phyloP scores from a whole-genome alignment of 1,140 invertebrate species.

The Anastrepha obliqua region DNA sequence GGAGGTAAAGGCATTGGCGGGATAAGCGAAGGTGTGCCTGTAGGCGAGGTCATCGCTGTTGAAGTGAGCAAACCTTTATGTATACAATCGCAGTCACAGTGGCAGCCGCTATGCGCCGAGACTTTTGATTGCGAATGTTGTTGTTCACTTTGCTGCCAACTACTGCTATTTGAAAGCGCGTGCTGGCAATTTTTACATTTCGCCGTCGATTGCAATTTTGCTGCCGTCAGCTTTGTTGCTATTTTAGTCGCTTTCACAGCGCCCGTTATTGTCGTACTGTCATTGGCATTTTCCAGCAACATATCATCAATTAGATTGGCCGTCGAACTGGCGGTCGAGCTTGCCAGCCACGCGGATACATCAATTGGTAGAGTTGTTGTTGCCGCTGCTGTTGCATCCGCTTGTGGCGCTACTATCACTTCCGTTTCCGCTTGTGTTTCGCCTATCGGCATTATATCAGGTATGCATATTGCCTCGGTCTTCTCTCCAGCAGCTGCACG shows the following conservation, averaged over 20 bases:
- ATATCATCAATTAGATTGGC: conserved; percentile 51
- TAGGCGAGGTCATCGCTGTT: background rate
- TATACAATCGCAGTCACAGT: conserved; percentile 45
- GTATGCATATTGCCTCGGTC: background rate
- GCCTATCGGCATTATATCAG: conserved; percentile 46
- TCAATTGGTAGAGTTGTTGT: conserved; percentile 34
- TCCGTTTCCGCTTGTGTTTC: background rate
- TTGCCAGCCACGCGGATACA: conserved; percentile 16
- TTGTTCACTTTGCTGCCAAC: conserved; percentile 36
- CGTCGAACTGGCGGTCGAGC: conserved; percentile 22
- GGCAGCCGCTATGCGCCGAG: background rate
- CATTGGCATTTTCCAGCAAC: background rate
- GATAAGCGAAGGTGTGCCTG: background rate
- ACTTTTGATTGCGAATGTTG: background rate
- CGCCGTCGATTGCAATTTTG: conserved; percentile 38
- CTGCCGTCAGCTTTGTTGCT: background rate
- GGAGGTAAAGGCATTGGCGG: background rate
- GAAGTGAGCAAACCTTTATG: conserved; percentile 30
- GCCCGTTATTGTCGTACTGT: background rate
- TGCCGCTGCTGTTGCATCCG: background rate
- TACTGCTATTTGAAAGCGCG: background rate
- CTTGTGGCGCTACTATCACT: conserved; percentile 2
- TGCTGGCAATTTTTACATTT: conserved; percentile 58
- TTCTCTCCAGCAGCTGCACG: conserved; percentile 54
- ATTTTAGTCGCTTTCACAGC: conserved; percentile 1